These are phyloP conservation scores for Vandiemenella viatica DNA, from an alignment of 2,888 invertebrate genomes.

Conservation along the genomic window DNA sequence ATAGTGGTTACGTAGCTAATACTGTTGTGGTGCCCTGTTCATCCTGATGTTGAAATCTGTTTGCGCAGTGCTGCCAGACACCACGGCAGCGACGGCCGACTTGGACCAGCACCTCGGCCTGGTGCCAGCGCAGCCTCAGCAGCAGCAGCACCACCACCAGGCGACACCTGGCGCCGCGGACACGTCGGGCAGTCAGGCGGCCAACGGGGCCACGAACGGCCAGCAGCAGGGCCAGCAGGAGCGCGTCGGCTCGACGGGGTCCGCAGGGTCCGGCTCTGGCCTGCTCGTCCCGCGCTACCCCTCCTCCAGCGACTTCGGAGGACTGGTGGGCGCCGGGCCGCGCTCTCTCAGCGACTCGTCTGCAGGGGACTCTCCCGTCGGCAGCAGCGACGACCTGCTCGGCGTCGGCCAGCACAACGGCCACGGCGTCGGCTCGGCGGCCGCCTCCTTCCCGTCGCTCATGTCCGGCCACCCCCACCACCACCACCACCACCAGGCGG, in stretches of 20 bases:
- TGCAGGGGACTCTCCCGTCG: conserved; percentile 40
- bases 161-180: conserved; percentile 10
- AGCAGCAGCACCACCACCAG: conserved; percentile 35
- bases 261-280: background rate
- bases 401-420: conserved; percentile 21
- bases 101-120: conserved; percentile 57
- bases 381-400: conserved; percentile 42
- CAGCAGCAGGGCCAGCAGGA: conserved; percentile 8
- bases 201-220: conserved; percentile 12
- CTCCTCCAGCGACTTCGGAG: conserved; percentile 27
- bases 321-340: conserved; percentile 35
- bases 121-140: conserved; percentile 36
- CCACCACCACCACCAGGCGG: conserved; percentile 38
- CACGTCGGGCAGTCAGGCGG: conserved; percentile 17
- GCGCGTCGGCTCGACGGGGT: conserved; percentile 12
- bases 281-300: conserved; percentile 54
- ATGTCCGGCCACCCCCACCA: conserved; percentile 34
- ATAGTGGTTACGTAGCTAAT: too few relatives aligned
- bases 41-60: too few relatives aligned
- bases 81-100: conserved; percentile 39
- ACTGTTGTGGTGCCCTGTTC: too few relatives aligned
- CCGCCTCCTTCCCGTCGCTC: conserved; percentile 46
- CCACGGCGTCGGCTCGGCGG: conserved; percentile 22
- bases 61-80: conserved; percentile 68
- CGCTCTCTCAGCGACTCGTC: conserved; percentile 68